A percentile compares a stretch with the other conserved stretches of the same genome.
Conservation (phyloP, 2,888 invertebrate species). For the Homarus gammarus region DNA sequence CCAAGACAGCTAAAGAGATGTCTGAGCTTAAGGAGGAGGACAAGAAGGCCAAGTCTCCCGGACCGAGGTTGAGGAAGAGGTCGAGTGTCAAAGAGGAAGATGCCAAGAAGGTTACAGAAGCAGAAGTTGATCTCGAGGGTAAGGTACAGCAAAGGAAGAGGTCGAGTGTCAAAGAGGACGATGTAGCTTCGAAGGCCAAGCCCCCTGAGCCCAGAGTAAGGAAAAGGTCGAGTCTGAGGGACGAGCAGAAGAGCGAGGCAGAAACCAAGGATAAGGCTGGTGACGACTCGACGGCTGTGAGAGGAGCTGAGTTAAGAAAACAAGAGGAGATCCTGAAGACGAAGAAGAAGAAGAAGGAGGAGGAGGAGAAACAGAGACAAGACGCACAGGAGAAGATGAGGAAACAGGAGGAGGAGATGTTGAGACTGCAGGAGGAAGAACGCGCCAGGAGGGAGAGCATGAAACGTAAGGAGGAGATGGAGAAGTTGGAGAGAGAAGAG, state of each 20-base stretch:
- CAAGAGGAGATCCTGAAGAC: conserved; percentile 75
- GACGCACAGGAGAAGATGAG: conserved; percentile 63
- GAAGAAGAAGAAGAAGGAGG: conserved; percentile 76
- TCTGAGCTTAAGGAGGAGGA: background rate
- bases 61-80: background rate
- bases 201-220: background rate
- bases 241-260: background rate
- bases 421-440: conserved; percentile 75
- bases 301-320: conserved; percentile 47
- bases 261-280: background rate
- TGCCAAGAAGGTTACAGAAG: background rate
- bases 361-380: conserved; percentile 76
- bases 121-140: background rate
- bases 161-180: conserved; percentile 17
- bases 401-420: conserved; percentile 66
- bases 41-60: background rate
- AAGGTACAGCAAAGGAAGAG: conserved; percentile 6
- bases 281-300: conserved; percentile 9
- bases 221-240: background rate
- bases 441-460: conserved; percentile 77
- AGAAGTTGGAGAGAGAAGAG: conserved; percentile 76
- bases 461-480: conserved; percentile 78
- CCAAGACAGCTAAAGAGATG: too few species aligned
- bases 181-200: background rate
- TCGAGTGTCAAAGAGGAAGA: background rate